Evolutionary conservation across 2,113 vertebrate genomes (phyloP).

Genomic region (Erythrolamprus reginae): DNA sequence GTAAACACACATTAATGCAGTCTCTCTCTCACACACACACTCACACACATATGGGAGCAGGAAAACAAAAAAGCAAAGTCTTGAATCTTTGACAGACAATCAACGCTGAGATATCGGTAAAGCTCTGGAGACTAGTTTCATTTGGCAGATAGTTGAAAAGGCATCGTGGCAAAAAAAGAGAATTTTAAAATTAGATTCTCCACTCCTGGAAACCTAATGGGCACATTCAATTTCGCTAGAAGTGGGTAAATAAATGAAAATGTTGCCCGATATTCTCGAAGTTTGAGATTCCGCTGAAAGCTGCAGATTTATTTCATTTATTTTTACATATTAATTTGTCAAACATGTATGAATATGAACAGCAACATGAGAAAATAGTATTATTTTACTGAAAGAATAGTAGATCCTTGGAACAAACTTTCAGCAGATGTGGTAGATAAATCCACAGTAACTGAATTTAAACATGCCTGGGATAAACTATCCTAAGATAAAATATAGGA

Average conservation of each 20-base stretch:
- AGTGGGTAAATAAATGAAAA: neutral
- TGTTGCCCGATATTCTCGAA: neutral
- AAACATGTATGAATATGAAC: too few relatives aligned
- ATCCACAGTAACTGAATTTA: too few relatives aligned
- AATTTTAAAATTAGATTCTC: neutral
- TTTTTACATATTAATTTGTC: too few relatives aligned
- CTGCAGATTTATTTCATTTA: neutral
- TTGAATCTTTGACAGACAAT: slow-evolving; percentile 10
- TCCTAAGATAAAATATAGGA: too few relatives aligned
- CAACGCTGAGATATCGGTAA: slow-evolving; percentile 2
- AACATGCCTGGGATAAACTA: too few relatives aligned
- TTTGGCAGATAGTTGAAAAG: slow-evolving; percentile 1
- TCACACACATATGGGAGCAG: neutral
- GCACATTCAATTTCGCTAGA: neutral
- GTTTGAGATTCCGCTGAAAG: neutral
- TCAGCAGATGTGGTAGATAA: too few relatives aligned
- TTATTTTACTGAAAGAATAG: too few relatives aligned
- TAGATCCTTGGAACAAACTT: too few relatives aligned
- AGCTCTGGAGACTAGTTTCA: neutral
- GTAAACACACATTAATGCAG: neutral
- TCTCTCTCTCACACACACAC: too few relatives aligned
- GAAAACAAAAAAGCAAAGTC: neutral
- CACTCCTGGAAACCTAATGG: neutral
- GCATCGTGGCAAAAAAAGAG: neutral
- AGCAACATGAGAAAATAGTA: too few relatives aligned